phyloP scores from a whole-genome alignment of 2,113 vertebrate species.

The Gavialis gangeticus region DNA sequence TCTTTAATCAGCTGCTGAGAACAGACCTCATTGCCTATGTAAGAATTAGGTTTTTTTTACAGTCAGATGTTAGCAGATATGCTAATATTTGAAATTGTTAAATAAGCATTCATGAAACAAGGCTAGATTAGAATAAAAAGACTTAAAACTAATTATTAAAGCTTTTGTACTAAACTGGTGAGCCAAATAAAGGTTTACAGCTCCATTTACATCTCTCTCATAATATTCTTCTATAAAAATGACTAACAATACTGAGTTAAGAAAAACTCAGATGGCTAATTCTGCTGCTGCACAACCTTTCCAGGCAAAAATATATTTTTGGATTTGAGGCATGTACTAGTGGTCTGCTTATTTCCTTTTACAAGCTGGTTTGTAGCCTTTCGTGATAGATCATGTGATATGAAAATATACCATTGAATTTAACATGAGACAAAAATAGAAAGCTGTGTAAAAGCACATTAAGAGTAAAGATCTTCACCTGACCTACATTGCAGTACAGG shows the following conservation, averaged over 20 bases:
- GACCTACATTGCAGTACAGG: no score
- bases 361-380: not conserved
- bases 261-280: not conserved
- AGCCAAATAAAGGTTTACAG: not conserved
- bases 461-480: not conserved
- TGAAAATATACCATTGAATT: rapidly evolving
- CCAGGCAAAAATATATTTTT: not conserved
- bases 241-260: not conserved
- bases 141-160: not conserved
- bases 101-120: not conserved
- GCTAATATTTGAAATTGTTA: not conserved
- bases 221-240: not conserved
- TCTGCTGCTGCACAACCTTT: not conserved
- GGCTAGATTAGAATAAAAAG: not conserved
- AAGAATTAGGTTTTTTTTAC: not conserved
- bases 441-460: not conserved
- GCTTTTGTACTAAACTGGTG: not conserved
- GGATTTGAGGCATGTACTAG: not conserved
- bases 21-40: not conserved
- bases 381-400: not conserved
- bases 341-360: not conserved
- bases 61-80: not conserved
- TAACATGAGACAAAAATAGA: not conserved
- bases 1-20: not conserved
- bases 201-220: not conserved